phyloP scores from a whole-genome alignment of 2,113 vertebrate genomes.

The Typhlomys cinereus region DNA sequence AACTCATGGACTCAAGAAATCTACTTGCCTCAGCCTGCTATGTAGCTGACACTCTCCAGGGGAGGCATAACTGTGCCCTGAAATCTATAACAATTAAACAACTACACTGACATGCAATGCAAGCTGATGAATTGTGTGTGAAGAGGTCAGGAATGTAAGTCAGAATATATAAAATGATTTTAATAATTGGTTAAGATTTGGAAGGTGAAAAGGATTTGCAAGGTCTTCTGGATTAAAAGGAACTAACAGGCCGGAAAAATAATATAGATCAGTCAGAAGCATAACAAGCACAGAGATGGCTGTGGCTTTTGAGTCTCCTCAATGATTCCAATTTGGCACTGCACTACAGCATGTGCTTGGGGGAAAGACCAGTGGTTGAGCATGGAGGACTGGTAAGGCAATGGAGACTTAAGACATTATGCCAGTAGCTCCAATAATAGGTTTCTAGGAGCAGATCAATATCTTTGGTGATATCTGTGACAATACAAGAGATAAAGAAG shows the following conservation, averaged over 20 bases:
- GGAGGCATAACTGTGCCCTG: neutral
- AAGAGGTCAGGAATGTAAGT: neutral
- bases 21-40: neutral
- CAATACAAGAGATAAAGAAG: neutral
- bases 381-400: accelerated
- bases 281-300: neutral
- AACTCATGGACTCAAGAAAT: neutral
- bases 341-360: neutral
- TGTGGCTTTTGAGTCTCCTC: accelerated
- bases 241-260: neutral
- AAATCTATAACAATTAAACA: neutral
- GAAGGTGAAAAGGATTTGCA: neutral
- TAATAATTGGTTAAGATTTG: neutral
- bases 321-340: neutral
- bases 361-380: neutral
- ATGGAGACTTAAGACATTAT: neutral
- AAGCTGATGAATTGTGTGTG: neutral
- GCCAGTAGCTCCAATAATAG: neutral
- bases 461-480: neutral
- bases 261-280: neutral
- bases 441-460: neutral
- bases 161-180: neutral
- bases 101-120: neutral
- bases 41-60: neutral
- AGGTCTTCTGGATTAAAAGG: neutral